phyloP scores from a whole-genome alignment of 2,797 vertebrate species.

The Erpetoichthys calabaricus region DNA sequence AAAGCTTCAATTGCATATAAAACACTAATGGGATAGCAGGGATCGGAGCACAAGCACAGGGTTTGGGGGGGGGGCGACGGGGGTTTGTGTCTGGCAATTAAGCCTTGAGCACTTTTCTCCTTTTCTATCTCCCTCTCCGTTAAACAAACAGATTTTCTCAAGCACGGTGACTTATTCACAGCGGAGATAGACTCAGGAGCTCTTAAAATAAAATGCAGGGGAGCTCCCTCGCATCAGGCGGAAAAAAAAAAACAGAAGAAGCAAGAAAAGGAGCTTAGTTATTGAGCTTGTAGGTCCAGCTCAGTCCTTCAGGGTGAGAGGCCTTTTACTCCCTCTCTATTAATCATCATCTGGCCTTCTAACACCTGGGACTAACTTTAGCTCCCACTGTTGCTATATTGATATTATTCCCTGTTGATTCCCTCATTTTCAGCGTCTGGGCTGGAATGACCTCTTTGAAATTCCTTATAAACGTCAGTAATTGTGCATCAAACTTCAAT shows the following conservation, averaged over 20 bases:
- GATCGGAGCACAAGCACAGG: slow-evolving; percentile 22
- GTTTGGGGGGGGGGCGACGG: too few relatives aligned
- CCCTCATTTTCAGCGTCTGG: slow-evolving; percentile 63
- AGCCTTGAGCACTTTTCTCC: slow-evolving; percentile 33
- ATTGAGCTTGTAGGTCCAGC: slow-evolving; percentile 45
- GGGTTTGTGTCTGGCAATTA: slow-evolving; percentile 49
- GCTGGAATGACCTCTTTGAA: slow-evolving; percentile 77
- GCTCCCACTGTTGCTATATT: slow-evolving; percentile 64
- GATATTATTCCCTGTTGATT: slow-evolving; percentile 74
- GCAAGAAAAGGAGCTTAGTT: slow-evolving; percentile 15
- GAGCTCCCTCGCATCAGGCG: slow-evolving; percentile 42
- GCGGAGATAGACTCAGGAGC: slow-evolving; percentile 40
- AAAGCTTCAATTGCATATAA: slow-evolving; percentile 69
- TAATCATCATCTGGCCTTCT: slow-evolving; percentile 55
- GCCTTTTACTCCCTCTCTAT: slow-evolving; percentile 49
- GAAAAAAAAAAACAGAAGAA: too few relatives aligned
- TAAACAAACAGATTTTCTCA: slow-evolving; percentile 29
- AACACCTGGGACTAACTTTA: slow-evolving; percentile 64
- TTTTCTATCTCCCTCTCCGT: slow-evolving; percentile 14
- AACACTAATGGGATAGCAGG: slow-evolving; percentile 50
- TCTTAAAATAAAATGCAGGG: slow-evolving; percentile 49
- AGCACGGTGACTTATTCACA: slow-evolving; percentile 50
- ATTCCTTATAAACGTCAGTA: slow-evolving; percentile 85
- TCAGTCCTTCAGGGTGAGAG: slow-evolving; percentile 50
- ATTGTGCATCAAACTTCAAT: slow-evolving; percentile 83